Conservation (phyloP, 2,113 vertebrate genomes). For the pig (Sus scrofa) region T2T-Sscrofa CM000816.6:95105001-95105500, state of each 20-base stretch:
- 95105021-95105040: no score
- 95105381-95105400: background rate
- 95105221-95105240: slow-evolving; percentile 40
- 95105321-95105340: slow-evolving; percentile 42
- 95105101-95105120: no score
- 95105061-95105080: no score
- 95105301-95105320: background rate
- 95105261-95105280: background rate
- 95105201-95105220: slow-evolving; percentile 25
- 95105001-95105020: no score
- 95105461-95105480: background rate
- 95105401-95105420: background rate
- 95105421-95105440: background rate
- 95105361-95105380: background rate
- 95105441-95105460: background rate
- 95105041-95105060: no score
- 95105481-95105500: background rate
- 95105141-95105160: no score
- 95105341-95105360: slow-evolving; percentile 30
- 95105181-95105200: background rate
- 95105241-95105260: slow-evolving; percentile 6
- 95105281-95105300: background rate
- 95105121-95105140: no score
- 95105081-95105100: no score
- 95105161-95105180: no score